Conservation (phyloP, 2,797 vertebrate genomes). For the Rhabdomys pumilio region DNA sequence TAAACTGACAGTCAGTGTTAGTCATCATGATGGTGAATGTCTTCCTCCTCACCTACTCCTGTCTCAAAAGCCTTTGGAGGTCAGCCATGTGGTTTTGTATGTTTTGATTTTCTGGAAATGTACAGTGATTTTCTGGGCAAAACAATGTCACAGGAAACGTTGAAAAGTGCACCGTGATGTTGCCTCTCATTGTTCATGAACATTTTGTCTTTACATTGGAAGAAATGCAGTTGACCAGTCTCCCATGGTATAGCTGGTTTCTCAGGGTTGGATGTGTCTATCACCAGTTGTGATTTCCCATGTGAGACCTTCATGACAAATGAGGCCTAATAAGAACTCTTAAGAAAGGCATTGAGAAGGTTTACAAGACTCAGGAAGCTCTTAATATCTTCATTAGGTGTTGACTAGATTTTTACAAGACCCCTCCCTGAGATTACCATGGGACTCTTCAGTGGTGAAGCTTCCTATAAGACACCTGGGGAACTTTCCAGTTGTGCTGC, state of each 20-base stretch:
- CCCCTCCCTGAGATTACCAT: not conserved
- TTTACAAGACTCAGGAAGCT: not conserved
- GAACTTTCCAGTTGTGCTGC: not conserved
- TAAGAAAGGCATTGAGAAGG: not conserved
- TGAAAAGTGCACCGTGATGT: not conserved
- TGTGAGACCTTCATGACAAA: not conserved
- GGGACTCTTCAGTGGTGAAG: too few species aligned
- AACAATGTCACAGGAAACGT: not conserved
- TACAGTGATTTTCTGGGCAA: not conserved
- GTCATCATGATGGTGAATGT: too few species aligned
- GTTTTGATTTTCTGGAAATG: not conserved
- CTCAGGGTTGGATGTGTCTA: not conserved
- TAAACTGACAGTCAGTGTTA: not conserved
- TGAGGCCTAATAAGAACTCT: not conserved
- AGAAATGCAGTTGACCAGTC: not conserved
- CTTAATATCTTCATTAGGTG: not conserved
- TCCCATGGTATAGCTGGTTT: not conserved
- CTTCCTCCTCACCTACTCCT: not conserved
- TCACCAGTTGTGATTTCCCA: not conserved
- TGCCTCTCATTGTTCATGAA: not conserved
- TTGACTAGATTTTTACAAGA: not conserved
- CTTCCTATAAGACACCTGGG: not conserved
- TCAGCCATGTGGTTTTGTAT: not conserved
- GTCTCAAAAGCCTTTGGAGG: not conserved
- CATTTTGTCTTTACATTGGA: not conserved